A percentile compares a stretch with the other conserved stretches of the same genome.
Conservation (phyloP, 2,113 vertebrate genomes). For the Calonectris borealis region DNA sequence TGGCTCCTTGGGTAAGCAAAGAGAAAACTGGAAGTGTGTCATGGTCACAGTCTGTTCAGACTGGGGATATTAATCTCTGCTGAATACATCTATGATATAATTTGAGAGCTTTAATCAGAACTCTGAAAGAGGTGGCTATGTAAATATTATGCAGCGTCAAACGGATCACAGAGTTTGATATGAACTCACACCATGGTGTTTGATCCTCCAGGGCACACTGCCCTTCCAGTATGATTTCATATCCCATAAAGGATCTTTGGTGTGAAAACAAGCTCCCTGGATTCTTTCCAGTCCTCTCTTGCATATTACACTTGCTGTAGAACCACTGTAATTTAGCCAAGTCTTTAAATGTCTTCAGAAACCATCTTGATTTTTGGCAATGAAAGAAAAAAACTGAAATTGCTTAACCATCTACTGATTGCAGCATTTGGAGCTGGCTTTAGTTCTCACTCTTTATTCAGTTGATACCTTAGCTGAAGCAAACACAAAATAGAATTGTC, state of each 20-base stretch:
- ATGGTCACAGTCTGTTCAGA: background rate
- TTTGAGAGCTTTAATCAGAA: background rate
- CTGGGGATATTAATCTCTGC: background rate
- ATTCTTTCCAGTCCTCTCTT: constrained; percentile 7
- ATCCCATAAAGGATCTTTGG: background rate
- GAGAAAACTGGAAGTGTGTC: background rate
- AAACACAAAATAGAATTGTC: background rate
- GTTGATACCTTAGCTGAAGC: background rate
- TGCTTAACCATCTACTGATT: background rate
- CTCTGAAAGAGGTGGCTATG: background rate
- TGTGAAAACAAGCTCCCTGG: constrained; percentile 34
- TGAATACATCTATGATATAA: background rate
- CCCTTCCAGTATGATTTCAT: constrained; percentile 22
- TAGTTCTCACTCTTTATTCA: background rate
- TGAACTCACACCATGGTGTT: constrained; percentile 24
- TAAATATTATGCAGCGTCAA: constrained; percentile 15
- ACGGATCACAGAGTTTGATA: background rate
- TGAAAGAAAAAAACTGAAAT: background rate
- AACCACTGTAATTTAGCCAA: constrained; percentile 34
- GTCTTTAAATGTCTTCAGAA: constrained; percentile 21
- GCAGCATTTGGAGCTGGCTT: background rate
- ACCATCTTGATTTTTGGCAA: constrained; percentile 8
- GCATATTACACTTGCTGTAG: background rate
- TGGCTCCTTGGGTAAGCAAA: background rate
- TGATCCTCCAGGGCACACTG: constrained; percentile 22